Conservation (phyloP, 2,888 invertebrate genomes). For the Brachyptera putata region DNA sequence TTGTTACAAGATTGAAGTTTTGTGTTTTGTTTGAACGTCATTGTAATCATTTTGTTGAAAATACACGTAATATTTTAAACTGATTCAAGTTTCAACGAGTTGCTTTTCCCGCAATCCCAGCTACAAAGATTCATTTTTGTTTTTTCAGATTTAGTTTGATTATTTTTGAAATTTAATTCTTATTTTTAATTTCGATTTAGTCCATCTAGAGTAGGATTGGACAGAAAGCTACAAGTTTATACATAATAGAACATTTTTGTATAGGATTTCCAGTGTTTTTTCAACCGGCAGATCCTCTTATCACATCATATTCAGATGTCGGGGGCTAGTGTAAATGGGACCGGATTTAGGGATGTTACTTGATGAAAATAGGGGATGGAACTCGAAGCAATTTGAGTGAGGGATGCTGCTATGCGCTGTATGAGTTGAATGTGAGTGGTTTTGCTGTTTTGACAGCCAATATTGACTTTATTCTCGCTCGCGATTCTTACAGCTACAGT, state of each 20-base stretch:
- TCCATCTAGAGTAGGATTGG: too few relatives aligned
- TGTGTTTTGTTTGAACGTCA: too few relatives aligned
- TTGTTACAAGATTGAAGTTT: too few relatives aligned
- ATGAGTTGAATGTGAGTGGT: not conserved
- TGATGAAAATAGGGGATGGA: not conserved
- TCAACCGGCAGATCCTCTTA: slow-evolving; percentile 1
- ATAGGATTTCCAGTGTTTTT: slow-evolving; percentile 8
- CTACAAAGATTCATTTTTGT: too few relatives aligned
- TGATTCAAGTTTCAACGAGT: too few relatives aligned
- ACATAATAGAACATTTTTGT: slow-evolving; percentile 12
- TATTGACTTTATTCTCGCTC: slow-evolving; percentile 13
- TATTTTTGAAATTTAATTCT: too few relatives aligned
- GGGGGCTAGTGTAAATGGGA: not conserved
- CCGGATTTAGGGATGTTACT: not conserved
- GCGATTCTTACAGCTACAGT: slow-evolving; percentile 2
- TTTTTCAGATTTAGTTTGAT: too few relatives aligned
- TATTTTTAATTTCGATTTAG: too few relatives aligned
- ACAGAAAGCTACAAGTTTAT: too few relatives aligned
- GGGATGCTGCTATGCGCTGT: not conserved
- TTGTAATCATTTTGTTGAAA: too few relatives aligned
- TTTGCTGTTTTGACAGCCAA: slow-evolving; percentile 19
- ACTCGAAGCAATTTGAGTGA: not conserved
- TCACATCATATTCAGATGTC: not conserved
- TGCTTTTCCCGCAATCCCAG: too few relatives aligned
- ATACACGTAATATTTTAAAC: too few relatives aligned